Base-by-base conservation (phyloP, 2,797 vertebrate species). In the Linurgus olivaceus region DNA sequence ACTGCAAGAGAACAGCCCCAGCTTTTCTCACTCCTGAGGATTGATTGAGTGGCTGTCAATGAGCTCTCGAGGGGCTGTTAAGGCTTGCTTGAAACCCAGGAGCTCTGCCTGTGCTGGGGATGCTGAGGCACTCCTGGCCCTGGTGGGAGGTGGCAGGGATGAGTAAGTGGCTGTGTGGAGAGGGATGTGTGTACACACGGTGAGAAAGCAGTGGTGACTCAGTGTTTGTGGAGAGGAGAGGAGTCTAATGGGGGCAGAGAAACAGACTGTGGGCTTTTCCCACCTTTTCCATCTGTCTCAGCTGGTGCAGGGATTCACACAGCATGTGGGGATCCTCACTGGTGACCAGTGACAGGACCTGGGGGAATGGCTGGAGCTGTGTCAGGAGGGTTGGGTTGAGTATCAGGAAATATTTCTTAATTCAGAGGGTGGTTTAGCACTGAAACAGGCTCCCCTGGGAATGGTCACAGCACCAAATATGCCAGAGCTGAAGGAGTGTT, bases 11-110 rank as follows among this genome's bases (percentile, higher is more conserved):
- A 61, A 4, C 84, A 57, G 52, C 2, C 15, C 2, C 14, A 61
- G 85, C 76, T 90, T 84, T 78, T 50, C 80, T 84, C 58, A 0
- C 68, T 85, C 54, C 62, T 5, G 44, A 35, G 77, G n/a, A 40
- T n/a, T 75, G 91, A 94, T 88, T 42, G 89, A 73, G 76, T 28
- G 66, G 31, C 81, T 88, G 73, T 90, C 92, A 17, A 6, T n/a
- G 73, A 94, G 66, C 66, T 95, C 81, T 96, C 67, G 11, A 88
- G 73, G 94, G 87, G 70, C 87, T 91, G 74, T 94, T 94, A 85
- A 72, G 23, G 20, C 59, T 68, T 72, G 40, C 66, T 93, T 73
- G 55, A 88, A 86, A 42, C 11, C 37, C 68, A 21, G 57, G 48
- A 87, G 72, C 72, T 89, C 81, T 65, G 82, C 67, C 67, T 71